A percentile compares a stretch with the other conserved stretches of the same genome.
Evolutionary conservation across 1,140 invertebrate genomes (phyloP).

Genomic region (Vollenhovia emeryi): DNA sequence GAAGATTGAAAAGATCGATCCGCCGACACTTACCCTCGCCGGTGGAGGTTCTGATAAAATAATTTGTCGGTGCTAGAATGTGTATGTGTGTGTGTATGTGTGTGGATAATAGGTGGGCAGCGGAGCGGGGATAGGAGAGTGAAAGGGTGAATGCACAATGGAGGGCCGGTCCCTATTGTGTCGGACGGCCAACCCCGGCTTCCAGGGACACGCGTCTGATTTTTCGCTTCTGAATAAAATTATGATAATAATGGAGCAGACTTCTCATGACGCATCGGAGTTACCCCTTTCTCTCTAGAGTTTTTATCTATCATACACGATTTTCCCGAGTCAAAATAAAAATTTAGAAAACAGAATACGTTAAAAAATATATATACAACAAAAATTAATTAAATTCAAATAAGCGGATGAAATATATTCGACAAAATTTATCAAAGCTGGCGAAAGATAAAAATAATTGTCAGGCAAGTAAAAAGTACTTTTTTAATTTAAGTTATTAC

Average conservation of each 20-base stretch:
- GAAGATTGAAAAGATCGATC: slow-evolving; percentile 66
- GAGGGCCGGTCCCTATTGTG: slow-evolving; percentile 73
- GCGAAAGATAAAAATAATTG: background rate
- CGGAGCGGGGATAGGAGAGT: slow-evolving; percentile 51
- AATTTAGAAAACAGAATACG: background rate
- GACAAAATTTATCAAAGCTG: slow-evolving; percentile 1
- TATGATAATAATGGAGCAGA: slow-evolving; percentile 78
- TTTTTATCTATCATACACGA: slow-evolving; percentile 5
- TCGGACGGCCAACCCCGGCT: slow-evolving; percentile 57
- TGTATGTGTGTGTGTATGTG: background rate
- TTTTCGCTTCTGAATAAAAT: slow-evolving; percentile 82
- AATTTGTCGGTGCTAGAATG: slow-evolving; percentile 66
- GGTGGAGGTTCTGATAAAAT: slow-evolving; percentile 69
- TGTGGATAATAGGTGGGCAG: slow-evolving; percentile 69
- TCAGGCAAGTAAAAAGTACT: background rate
- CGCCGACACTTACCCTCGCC: slow-evolving; percentile 46
- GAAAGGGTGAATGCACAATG: slow-evolving; percentile 63
- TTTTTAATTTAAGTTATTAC: background rate
- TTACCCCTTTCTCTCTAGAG: slow-evolving; percentile 74
- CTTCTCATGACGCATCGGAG: slow-evolving; percentile 46
- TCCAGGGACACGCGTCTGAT: slow-evolving; percentile 79
- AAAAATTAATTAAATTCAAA: background rate
- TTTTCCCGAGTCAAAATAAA: slow-evolving; percentile 23
- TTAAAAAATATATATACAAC: slow-evolving; percentile 5
- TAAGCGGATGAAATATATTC: background rate